Evolutionary conservation across 2,113 vertebrate genomes (phyloP).

Genomic region (Carassius gibelio): DNA sequence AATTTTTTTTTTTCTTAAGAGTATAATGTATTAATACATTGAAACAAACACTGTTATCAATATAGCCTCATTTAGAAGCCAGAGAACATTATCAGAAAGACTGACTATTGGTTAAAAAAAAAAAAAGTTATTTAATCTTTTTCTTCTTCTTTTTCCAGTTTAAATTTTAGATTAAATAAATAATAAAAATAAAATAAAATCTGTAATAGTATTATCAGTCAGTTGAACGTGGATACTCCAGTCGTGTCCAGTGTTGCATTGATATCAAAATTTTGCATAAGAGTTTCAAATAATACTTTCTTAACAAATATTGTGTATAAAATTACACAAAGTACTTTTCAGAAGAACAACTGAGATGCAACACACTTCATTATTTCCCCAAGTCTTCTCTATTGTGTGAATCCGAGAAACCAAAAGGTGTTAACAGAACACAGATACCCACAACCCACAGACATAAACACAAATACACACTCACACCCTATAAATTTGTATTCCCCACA

Average conservation of each 20-base stretch:
- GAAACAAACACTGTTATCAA: neutral
- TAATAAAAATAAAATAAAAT: neutral
- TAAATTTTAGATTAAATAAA: no score
- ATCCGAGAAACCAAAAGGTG: conserved; percentile 3
- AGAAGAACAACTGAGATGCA: neutral
- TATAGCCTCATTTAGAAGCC: neutral
- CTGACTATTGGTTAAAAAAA: no score
- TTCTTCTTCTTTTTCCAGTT: no score
- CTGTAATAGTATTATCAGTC: neutral
- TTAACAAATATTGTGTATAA: neutral
- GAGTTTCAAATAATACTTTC: neutral
- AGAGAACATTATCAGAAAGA: neutral
- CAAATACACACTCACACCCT: neutral
- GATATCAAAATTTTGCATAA: neutral
- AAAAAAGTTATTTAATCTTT: no score
- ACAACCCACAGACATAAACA: neutral
- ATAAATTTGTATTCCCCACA: conserved; percentile 13
- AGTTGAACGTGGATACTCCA: neutral
- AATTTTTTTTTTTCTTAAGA: neutral
- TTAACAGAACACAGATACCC: conserved; percentile 18
- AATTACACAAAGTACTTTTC: neutral
- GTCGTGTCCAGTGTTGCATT: neutral
- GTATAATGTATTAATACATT: neutral
- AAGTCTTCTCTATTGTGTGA: conserved; percentile 1
- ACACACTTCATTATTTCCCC: neutral